phyloP scores from a whole-genome alignment of 2,888 invertebrate species.

The Pristionchus mayeri region DNA sequence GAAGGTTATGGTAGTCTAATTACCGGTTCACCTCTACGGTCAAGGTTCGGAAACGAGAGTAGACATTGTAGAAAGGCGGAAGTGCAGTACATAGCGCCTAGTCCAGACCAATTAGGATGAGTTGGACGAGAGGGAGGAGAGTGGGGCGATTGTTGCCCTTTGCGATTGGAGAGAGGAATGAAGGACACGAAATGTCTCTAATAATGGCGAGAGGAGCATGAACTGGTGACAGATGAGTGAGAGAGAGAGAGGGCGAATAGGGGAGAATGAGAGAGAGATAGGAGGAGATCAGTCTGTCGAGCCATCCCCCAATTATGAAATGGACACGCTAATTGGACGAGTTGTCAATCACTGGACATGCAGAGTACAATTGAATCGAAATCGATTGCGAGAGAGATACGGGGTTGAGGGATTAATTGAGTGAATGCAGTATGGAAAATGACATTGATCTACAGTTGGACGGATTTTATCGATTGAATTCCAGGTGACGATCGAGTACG shows the following conservation, averaged over 20 bases:
- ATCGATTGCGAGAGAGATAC: conserved; percentile 3
- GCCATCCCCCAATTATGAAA: conserved; percentile 10
- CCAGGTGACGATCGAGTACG: conserved; percentile 34
- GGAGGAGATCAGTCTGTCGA: background rate
- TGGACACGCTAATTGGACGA: conserved; percentile 34
- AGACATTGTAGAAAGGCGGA: background rate
- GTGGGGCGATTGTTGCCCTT: conserved; percentile 25
- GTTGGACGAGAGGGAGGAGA: background rate
- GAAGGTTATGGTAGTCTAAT: too few relatives aligned
- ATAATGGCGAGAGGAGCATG: background rate
- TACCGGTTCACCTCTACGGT: too few relatives aligned
- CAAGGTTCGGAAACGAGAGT: background rate
- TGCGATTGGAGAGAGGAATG: background rate
- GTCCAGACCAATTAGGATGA: conserved; percentile 41
- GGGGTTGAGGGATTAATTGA: background rate
- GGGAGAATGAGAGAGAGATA: conserved; percentile 14
- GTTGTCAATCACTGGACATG: conserved; percentile 38
- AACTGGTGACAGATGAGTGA: conserved; percentile 12
- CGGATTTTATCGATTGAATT: background rate
- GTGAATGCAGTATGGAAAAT: background rate
- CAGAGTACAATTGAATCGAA: conserved; percentile 5
- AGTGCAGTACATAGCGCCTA: background rate
- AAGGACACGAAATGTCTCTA: conserved; percentile 34
- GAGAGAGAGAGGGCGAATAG: background rate
- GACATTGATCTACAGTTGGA: background rate